phyloP scores from a whole-genome alignment of 2,113 vertebrate species.

The Zapus hudsonius region DNA sequence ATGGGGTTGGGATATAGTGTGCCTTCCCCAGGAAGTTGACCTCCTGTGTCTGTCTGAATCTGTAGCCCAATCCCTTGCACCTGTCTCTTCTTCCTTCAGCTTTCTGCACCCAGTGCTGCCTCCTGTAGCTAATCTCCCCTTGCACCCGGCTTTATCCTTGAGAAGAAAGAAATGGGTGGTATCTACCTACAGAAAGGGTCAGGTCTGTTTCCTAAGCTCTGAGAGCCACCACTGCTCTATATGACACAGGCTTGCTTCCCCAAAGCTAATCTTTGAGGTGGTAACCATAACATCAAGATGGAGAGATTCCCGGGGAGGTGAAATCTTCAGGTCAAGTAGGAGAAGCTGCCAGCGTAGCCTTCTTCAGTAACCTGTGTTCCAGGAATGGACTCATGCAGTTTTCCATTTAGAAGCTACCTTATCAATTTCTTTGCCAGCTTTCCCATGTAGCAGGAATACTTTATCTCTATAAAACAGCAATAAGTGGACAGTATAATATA shows the following conservation, averaged over 20 bases:
- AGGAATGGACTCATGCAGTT: neutral
- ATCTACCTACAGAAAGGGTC: neutral
- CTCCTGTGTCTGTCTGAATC: neutral
- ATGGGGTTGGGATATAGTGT: neutral
- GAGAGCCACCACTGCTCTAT: neutral
- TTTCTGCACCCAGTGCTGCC: neutral
- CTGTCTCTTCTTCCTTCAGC: neutral
- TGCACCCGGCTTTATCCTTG: neutral
- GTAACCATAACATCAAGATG: neutral
- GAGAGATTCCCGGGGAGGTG: neutral
- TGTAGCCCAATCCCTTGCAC: neutral
- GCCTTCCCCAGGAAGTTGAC: neutral
- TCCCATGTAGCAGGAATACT: conserved; percentile 67
- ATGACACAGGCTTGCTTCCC: neutral
- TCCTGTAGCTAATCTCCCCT: neutral
- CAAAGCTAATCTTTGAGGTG: accelerated
- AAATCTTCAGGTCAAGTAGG: conserved; percentile 34
- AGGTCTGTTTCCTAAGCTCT: neutral
- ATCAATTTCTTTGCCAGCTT: conserved; percentile 76
- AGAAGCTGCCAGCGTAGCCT: neutral
- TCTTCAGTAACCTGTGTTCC: neutral
- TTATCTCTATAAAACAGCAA: conserved; percentile 87
- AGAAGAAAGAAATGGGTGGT: neutral
- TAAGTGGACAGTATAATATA: conserved; percentile 87
- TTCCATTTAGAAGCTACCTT: conserved; percentile 3